A percentile compares a stretch with the other conserved stretches of the same genome.
These are phyloP conservation scores for Tursiops truncatus DNA, from an alignment of 2,113 vertebrate genomes.

Conservation along the genomic window DNA sequence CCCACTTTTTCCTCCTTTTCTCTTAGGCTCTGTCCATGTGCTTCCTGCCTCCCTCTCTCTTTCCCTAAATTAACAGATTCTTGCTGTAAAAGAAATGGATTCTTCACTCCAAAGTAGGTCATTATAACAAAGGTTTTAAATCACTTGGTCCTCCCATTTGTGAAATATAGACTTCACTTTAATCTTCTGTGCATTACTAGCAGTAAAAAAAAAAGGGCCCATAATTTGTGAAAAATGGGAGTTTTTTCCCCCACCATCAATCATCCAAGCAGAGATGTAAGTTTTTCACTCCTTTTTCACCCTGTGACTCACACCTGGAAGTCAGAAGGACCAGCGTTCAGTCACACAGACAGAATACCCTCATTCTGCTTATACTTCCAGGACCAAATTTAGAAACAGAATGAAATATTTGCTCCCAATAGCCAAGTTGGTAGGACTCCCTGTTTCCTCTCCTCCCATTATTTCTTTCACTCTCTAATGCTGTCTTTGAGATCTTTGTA, in stretches of 20 bases:
- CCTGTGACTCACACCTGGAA: conserved; percentile 66
- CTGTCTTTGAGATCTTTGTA: neutral
- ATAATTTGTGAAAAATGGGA: conserved; percentile 86
- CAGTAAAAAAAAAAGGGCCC: conserved; percentile 78
- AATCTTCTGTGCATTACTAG: conserved; percentile 84
- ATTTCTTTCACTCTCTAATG: neutral
- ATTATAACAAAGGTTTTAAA: conserved; percentile 86
- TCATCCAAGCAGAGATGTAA: conserved; percentile 70
- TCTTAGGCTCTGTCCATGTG: neutral
- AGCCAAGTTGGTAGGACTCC: neutral
- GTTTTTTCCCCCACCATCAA: conserved; percentile 75
- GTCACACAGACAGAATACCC: neutral
- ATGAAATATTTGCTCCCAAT: neutral
- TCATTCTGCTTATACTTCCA: conserved; percentile 23
- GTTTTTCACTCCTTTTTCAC: conserved; percentile 71
- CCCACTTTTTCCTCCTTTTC: conserved; percentile 27
- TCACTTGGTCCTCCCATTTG: conserved; percentile 83
- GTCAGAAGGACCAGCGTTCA: conserved; percentile 57
- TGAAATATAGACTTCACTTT: conserved; percentile 87
- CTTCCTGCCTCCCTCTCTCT: conserved; percentile 31
- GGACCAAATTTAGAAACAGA: conserved; percentile 49
- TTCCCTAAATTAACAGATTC: conserved; percentile 81
- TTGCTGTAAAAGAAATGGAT: conserved; percentile 85
- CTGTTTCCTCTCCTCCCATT: neutral
- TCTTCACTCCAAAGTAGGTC: conserved; percentile 83